Evolutionary conservation across 2,113 vertebrate species (phyloP), one percentile per base, ranked within the genome.

Genomic region (Phaethon lepturus): DNA sequence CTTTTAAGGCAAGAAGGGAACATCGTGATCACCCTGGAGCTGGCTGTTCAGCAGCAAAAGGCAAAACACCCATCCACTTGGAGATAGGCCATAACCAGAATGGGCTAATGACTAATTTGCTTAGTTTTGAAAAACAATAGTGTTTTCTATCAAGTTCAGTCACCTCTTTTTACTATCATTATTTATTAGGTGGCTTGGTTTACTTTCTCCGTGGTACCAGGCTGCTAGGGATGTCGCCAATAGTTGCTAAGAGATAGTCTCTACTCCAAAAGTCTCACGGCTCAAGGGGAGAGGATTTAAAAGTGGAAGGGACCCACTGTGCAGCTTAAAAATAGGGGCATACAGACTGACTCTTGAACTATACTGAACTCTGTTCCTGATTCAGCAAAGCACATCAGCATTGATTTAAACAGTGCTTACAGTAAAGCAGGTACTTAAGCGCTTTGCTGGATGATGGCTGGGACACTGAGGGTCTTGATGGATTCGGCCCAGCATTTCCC

Each of bases 401-500:
- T 49, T 45, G 94, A 77, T 77, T 77, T 44, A 28, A 74, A 29
- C 1, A 11, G 67, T 25, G 72, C 83, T 94, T 47, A 59, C 91
- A 86, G 95, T 38, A 88, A 92, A 93, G 81, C 44, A 76, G 77
- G 78, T 6, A 8, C 71, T 69, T 53, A 76, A 94, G 86, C 73
- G 93, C 90, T 95, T 47, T 90, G 85, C 90, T 95, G 92, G 90
- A 52, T 42, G 59, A 11, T n/a, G 68, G 0, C 66, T 29, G 84
- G 64, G 56, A 56, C 58, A 8, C 86, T 12, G 55, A 84, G 52
- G 62, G 53, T 44, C 73, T 8, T n/a, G 69, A 52, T 82, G 81
- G 84, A 68, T 50, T 59, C 87, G 73, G 90, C 92, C 84, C 82
- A 82, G 82, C 58, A 10, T 35, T 44, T 83, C 95, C 95, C 79